Evolutionary conservation across 2,888 invertebrate species (phyloP), one percentile per base, ranked within the genome.

Genomic region (Caenorhabditis sp.): DNA sequence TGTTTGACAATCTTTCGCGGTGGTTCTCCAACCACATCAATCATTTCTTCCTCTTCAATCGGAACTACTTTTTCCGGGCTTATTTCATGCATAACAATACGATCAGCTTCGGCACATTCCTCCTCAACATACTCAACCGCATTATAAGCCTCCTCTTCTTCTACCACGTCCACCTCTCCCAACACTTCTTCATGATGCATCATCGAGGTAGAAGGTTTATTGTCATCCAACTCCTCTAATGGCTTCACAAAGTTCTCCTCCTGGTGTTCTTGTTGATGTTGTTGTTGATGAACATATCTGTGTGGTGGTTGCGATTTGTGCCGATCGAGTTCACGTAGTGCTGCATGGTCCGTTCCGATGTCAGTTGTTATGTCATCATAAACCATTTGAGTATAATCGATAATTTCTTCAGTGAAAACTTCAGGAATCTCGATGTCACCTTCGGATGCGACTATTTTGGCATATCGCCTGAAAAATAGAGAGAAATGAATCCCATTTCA

Each of bases 111-210:
- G 7, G 58, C 20, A 25, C 43, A 60, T 14, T 61, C 62, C 21
- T 54, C 67, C 0, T 63, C 67, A 26, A 31, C 54, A 17, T 27
- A 31, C 5, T 31, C 31, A 31, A 31, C 31, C 31, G 31, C 5
- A 31, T 31, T 31, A 10, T 7, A 31, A n/a, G n/a, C 57, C 21
- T 60, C 60, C 31, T 57, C 36, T 25, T 54, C 43, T 50, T 23
- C 36, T 31, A 36, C 57, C 54, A 26, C 60, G 38, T 64, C 66
- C 8, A 67, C 66, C 12, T 67, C 67, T 1, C 58, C 64, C 17
- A 59, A 53, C 43, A 59, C 67, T 21, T 67, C 59, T 20, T 66
- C 77, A 23, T 52, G 52, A 21, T 52, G 21, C 23, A 23, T 23
- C 12, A n/a, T 10, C n/a, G 52, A 49, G 8, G 49, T 27, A 21